Evolutionary conservation across 2,113 vertebrate species (phyloP).

Genomic region (Chloebia gouldiae): DNA sequence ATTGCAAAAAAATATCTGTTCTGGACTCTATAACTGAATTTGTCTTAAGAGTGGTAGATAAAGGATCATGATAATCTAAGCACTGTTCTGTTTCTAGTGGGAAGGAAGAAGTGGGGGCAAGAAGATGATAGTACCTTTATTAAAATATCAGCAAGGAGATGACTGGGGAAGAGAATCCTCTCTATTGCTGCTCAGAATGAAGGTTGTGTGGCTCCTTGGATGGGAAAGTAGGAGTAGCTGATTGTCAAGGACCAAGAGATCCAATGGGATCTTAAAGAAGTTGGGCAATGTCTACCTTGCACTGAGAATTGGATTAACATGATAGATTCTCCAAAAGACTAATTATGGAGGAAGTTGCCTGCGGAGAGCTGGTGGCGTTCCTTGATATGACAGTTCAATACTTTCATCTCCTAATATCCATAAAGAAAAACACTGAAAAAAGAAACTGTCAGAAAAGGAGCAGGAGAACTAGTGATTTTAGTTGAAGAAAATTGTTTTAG

Average conservation of each 20-base stretch:
- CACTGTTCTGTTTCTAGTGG: background rate
- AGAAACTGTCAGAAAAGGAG: background rate
- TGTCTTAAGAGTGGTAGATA: background rate
- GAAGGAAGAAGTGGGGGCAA: background rate
- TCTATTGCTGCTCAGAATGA: background rate
- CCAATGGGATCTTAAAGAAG: background rate
- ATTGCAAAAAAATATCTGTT: background rate
- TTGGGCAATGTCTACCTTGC: background rate
- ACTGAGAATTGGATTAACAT: background rate
- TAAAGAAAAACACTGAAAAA: background rate
- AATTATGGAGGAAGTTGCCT: background rate
- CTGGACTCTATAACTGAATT: background rate
- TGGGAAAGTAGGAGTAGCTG: background rate
- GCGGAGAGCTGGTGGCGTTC: background rate
- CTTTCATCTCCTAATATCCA: background rate
- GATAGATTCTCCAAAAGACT: background rate
- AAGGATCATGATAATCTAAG: background rate
- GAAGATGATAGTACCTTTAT: background rate
- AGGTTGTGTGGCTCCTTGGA: fast-evolving
- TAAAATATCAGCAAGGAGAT: background rate
- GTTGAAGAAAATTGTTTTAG: background rate
- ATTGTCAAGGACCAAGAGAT: background rate
- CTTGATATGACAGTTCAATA: background rate
- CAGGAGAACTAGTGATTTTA: background rate
- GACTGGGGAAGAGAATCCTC: background rate